Conservation (phyloP, 2,797 vertebrate genomes). For the Enteromius viviparus region DNA sequence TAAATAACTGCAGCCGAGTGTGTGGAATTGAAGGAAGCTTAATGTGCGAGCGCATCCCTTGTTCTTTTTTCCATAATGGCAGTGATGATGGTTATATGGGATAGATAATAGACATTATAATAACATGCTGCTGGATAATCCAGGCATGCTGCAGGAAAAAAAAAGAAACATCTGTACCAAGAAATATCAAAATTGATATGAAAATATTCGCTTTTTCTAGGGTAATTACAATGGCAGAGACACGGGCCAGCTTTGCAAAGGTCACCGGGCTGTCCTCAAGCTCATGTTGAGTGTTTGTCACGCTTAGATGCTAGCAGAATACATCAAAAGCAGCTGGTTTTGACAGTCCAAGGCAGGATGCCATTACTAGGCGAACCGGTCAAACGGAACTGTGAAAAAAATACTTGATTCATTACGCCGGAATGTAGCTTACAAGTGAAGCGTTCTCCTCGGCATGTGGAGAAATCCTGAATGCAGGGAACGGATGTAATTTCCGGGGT, state of each 20-base stretch:
- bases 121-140: conserved; percentile 40
- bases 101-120: conserved; percentile 41
- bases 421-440: conserved; percentile 30
- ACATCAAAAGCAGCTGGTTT: conserved; percentile 41
- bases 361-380: conserved; percentile 25
- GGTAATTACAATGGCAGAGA: conserved; percentile 36
- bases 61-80: conserved; percentile 22
- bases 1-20: conserved; percentile 38
- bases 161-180: conserved; percentile 2
- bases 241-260: conserved; percentile 36
- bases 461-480: not conserved
- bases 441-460: not conserved
- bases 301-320: conserved; percentile 30
- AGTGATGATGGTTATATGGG: conserved; percentile 41
- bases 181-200: conserved; percentile 14
- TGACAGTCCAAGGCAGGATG: conserved; percentile 29
- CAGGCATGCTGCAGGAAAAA: not conserved
- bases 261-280: conserved; percentile 38
- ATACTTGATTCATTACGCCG: conserved; percentile 11
- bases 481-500: conserved; percentile 2
- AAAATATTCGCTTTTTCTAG: conserved; percentile 48
- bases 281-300: conserved; percentile 36
- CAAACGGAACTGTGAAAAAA: conserved; percentile 37
- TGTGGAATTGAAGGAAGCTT: conserved; percentile 41
- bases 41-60: not conserved